These are phyloP conservation scores for Brenthis ino DNA, from an alignment of 2,888 invertebrate species.

Conservation along the genomic window DNA sequence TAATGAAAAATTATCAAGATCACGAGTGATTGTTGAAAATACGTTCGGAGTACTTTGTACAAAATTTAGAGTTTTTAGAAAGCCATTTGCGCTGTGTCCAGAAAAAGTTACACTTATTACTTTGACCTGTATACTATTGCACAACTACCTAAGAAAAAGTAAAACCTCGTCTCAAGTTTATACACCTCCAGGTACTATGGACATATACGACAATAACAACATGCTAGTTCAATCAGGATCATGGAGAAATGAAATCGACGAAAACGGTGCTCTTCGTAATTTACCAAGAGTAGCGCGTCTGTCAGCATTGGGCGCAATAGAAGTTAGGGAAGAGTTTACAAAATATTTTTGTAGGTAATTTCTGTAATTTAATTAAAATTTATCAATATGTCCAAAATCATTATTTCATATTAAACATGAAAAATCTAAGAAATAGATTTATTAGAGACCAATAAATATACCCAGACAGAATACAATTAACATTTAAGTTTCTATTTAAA, in stretches of 20 bases:
- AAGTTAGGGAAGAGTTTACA: conserved; percentile 43
- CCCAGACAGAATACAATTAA: no score
- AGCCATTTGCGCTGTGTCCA: conserved; percentile 44
- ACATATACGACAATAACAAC: conserved; percentile 37
- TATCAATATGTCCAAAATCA: no score
- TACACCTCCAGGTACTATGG: conserved; percentile 43
- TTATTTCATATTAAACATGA: no score
- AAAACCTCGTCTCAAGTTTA: conserved; percentile 44
- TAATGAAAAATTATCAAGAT: conserved; percentile 41
- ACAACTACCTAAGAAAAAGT: conserved; percentile 32
- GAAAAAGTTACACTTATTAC: conserved; percentile 4
- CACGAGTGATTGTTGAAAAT: conserved; percentile 45
- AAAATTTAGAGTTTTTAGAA: conserved; percentile 47
- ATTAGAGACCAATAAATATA: no score
- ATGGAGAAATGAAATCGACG: conserved; percentile 35
- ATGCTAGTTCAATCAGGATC: conserved; percentile 37
- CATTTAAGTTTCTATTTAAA: no score
- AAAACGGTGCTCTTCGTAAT: conserved; percentile 38
- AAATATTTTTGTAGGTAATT: conserved; percentile 40
- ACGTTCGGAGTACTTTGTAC: conserved; percentile 44
- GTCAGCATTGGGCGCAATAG: conserved; percentile 30
- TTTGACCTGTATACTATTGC: conserved; percentile 8
- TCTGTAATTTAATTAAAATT: no score
- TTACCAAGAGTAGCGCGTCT: conserved; percentile 37
- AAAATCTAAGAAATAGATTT: no score